Evolutionary conservation across 1,140 invertebrate genomes (phyloP), one percentile per base, ranked within the genome.

Genomic region (Pectinophora gossypiella): DNA sequence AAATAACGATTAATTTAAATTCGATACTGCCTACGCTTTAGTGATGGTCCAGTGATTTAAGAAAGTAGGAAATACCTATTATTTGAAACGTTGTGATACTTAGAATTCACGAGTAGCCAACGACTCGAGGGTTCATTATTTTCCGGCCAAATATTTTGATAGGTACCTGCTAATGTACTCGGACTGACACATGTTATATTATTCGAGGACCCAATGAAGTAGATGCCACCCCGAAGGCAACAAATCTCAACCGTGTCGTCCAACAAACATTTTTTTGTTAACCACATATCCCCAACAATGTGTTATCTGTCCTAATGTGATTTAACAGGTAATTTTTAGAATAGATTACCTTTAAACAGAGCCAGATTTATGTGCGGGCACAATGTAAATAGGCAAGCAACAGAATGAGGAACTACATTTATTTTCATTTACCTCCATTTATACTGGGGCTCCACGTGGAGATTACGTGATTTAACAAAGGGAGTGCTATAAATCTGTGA

Each of bases 391-490:
- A 85, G 72, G 70, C 68, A 73, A 79, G 68, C 75, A 77, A 72
- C 57, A 80, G 72, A 76, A 85, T 82, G 84, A 85, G 81, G 80
- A 84, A 87, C 80, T 87, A 83, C 80, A 80, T 85, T 87, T 79
- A 85, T 85, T 87, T 80, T 85, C 84, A 87, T 87, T 85, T 84
- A 74, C 76, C 72, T 76, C 76, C 81, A 77, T 83, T 84, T 84
- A 77, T 81, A 85, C 81, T 71, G 69, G 68, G 76, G 75, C 76
- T 82, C 63, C 81, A 85, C 79, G 84, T 87, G 74, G 77, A 87
- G 84, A 87, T 87, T 87, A 84, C 84, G 76, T 83, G 82, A 80
- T 87, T 85, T 81, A 84, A 87, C 84, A 87, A 85, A 87, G 77
- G 80, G 71, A 75, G 74, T 66, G 74, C 71, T 69, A 87, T 87